These are phyloP conservation scores for Bambusicola thoracicus DNA, from an alignment of 2,113 vertebrate species.

Conservation along the genomic window DNA sequence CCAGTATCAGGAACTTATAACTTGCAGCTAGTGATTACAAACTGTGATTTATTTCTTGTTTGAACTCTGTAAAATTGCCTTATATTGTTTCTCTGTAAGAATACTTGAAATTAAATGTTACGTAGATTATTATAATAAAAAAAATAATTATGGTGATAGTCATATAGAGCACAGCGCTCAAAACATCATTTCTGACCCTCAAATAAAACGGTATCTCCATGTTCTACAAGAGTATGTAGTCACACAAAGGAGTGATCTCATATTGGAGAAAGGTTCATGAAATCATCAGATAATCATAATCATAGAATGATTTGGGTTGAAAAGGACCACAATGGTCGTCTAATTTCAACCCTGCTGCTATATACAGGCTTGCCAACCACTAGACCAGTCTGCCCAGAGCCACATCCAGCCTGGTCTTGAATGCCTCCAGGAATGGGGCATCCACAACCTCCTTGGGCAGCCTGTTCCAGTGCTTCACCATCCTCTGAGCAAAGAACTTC, in stretches of 20 bases:
- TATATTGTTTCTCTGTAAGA: not conserved
- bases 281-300: not conserved
- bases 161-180: not conserved
- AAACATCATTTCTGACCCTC: not conserved
- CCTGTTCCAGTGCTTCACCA: too few relatives aligned
- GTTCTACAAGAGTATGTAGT: not conserved
- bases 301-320: too few relatives aligned
- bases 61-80: conserved; percentile 11
- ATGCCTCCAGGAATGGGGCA: too few relatives aligned
- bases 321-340: too few relatives aligned
- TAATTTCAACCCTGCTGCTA: too few relatives aligned
- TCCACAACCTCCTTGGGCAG: too few relatives aligned
- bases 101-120: conserved; percentile 7
- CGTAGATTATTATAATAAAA: not conserved
- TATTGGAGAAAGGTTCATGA: not conserved
- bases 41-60: conserved; percentile 24
- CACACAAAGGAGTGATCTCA: not conserved
- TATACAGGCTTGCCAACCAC: too few relatives aligned
- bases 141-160: not conserved
- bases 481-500: too few relatives aligned
- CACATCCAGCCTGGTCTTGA: too few relatives aligned
- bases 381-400: too few relatives aligned
- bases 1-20: not conserved
- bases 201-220: not conserved
- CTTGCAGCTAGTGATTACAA: conserved; percentile 14